phyloP scores from a whole-genome alignment of 2,888 invertebrate species.

The Caenorhabditis drosophilae region DNA sequence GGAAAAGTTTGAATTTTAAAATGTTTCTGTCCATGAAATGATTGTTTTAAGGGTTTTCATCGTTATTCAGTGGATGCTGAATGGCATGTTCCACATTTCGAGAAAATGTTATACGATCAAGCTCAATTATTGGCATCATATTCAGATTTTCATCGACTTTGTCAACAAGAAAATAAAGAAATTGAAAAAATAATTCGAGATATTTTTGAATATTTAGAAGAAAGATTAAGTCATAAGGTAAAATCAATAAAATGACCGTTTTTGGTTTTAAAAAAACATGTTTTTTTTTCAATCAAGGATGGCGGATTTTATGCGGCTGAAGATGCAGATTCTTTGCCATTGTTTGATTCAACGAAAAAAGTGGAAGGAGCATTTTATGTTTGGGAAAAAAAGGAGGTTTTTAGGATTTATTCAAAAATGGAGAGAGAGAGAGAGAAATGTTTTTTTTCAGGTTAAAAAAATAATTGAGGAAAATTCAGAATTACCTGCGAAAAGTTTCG shows the following conservation, averaged over 20 bases:
- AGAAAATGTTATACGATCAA: constrained; percentile 97
- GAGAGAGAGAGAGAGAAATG: too few relatives aligned
- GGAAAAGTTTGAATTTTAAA: constrained; percentile 69
- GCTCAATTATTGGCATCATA: constrained; percentile 77
- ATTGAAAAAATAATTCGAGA: constrained; percentile 76
- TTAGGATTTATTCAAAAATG: too few relatives aligned
- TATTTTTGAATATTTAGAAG: constrained; percentile 82
- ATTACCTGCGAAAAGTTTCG: constrained; percentile 71
- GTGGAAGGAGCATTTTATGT: constrained; percentile 84
- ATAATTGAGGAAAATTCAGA: not conserved
- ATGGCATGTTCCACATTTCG: constrained; percentile 97
- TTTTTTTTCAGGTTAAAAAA: too few relatives aligned
- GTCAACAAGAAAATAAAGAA: constrained; percentile 76
- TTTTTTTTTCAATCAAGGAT: constrained; percentile 76
- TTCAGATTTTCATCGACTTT: constrained; percentile 73
- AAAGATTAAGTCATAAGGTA: constrained; percentile 83
- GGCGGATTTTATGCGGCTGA: constrained; percentile 94
- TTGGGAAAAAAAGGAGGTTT: constrained; percentile 84
- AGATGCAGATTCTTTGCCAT: constrained; percentile 90
- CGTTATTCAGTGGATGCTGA: constrained; percentile 87
- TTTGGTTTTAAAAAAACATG: constrained; percentile 86
- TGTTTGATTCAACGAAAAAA: constrained; percentile 75
- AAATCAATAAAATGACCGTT: too few relatives aligned
- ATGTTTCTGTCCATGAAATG: too few relatives aligned
- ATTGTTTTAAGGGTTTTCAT: constrained; percentile 74